Conservation (phyloP, 2,113 vertebrate genomes). For the Electrona antarctica region DNA sequence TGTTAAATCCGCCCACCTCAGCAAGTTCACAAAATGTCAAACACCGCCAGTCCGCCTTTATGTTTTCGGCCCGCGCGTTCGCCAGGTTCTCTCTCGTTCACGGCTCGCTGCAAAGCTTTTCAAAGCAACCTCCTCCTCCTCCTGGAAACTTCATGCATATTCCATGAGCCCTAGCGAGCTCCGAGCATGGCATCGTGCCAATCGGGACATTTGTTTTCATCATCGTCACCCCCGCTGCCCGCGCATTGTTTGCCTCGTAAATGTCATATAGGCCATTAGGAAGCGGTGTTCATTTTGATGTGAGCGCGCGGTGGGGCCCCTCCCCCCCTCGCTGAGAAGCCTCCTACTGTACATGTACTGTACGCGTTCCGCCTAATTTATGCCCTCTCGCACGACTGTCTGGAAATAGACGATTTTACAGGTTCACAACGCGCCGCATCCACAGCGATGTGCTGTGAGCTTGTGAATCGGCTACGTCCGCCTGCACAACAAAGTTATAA, state of each 20-base stretch:
- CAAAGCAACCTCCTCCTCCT: neutral
- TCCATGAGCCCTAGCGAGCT: conserved; percentile 7
- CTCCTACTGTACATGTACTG: no score
- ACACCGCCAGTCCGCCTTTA: neutral
- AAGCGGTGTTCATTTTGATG: neutral
- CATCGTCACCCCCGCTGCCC: neutral
- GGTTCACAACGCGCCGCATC: no score
- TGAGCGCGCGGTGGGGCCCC: neutral
- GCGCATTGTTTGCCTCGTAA: conserved; percentile 1
- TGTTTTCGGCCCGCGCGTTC: no score
- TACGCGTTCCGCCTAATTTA: no score
- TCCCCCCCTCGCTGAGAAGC: conserved; percentile 4
- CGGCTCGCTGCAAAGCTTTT: neutral
- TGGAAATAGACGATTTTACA: no score
- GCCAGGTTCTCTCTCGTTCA: neutral
- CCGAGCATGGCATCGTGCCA: neutral
- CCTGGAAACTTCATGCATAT: conserved; percentile 5
- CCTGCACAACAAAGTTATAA: no score
- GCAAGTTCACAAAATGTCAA: neutral
- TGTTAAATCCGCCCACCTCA: neutral
- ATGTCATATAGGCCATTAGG: neutral
- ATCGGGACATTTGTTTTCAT: neutral
- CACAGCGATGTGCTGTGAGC: no score
- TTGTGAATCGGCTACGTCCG: no score
- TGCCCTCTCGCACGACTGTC: no score